A percentile compares a stretch with the other conserved stretches of the same genome.
Evolutionary conservation across 2,113 vertebrate species (phyloP).

Genomic region (Ctenodactylus gundi): DNA sequence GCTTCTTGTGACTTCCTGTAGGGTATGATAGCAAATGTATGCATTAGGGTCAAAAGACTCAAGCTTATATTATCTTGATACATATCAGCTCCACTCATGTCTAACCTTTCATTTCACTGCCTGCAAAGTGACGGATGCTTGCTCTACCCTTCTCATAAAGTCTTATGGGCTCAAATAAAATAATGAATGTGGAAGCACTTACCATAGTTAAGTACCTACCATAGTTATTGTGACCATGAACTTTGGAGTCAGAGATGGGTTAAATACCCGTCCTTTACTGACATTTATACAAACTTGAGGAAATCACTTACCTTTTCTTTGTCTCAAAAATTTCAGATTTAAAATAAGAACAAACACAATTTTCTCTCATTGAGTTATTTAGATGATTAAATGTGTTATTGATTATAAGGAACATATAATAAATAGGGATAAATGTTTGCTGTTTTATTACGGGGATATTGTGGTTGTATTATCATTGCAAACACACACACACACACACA

Average conservation of each 20-base stretch:
- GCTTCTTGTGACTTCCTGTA: not conserved
- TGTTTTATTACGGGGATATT: not conserved
- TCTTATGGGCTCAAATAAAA: constrained; percentile 72
- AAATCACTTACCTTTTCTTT: not conserved
- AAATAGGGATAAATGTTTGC: not conserved
- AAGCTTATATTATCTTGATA: not conserved
- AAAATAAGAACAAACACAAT: not conserved
- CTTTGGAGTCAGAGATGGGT: constrained; percentile 49
- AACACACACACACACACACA: not conserved
- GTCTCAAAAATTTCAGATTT: not conserved
- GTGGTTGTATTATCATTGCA: not conserved
- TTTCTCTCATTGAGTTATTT: not conserved
- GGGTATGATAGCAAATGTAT: not conserved
- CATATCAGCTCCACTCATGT: not conserved
- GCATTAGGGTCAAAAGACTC: not conserved
- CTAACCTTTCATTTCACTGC: constrained; percentile 42
- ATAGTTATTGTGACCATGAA: constrained; percentile 55
- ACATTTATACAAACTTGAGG: not conserved
- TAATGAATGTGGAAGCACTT: constrained; percentile 68
- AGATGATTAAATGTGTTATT: not conserved
- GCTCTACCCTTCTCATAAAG: constrained; percentile 60
- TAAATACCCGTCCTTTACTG: constrained; percentile 25
- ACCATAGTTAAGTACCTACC: constrained; percentile 62
- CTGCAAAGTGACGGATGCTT: constrained; percentile 51
- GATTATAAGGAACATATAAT: not conserved